Base-by-base conservation (phyloP, 1,140 invertebrate genomes). In the Hycleus phaleratus region DNA sequence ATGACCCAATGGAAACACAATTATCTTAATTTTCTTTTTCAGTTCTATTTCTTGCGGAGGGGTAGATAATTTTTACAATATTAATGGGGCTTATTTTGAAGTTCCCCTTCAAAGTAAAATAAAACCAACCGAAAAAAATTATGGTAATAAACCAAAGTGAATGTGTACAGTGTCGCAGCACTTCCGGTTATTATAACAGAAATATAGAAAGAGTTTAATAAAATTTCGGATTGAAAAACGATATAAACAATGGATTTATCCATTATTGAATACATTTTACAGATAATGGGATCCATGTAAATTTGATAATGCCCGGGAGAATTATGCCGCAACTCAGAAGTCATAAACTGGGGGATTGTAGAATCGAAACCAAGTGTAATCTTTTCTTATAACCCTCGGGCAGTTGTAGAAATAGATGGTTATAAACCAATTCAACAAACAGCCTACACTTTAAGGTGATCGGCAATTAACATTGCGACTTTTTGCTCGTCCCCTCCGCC, bases 1-100 rank as follows among this genome's bases (percentile, higher is more conserved):
- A 66, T 69, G 62, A 54, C 64, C 62, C 56, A 66, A 69, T 67
- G 62, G 60, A 66, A 69, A 66, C 62, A 64, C 64, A 66, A 69
- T 69, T 68, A 68, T 69, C 68, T 69, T 66, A 64, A 68, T 69
- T 69, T 68, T 68, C 62, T 66, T 68, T 68, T 58, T 47, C 18
- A 2, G 32, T 32, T 32, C 32, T 5, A 32, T 32, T 32, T 32
- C 32, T 32, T 32, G 32, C 7, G 32, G 32, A 32, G 32, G 32
- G 32, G 32, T 4, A 56, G 62, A 61, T 64, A 62, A 64, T 64
- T 62, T 64, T 64, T 64, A 49, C 47, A 51, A 50, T 55, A 58
- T 62, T 58, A 58, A 58, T 45, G 38, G 32, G 26, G 26, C 59
- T 54, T 56, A 51, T 60, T 56, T 58, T 54, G 51, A 52, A 46